Percentiles rank a stretch among this genome's conserved stretches.
Conservation (phyloP, 2,888 invertebrate species). For the Ophion ellenae region DNA sequence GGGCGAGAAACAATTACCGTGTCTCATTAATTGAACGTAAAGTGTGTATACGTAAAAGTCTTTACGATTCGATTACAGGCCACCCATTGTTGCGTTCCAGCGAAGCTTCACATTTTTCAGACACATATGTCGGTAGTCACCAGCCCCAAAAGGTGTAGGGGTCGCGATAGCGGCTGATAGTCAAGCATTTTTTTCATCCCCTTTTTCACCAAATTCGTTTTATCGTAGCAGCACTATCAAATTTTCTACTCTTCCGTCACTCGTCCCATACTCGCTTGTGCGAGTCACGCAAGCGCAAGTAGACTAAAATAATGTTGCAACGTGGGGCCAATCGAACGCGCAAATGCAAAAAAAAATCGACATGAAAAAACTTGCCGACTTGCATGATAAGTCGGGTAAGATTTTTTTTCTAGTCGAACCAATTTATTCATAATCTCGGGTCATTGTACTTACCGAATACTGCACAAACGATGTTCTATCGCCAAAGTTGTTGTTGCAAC, state of each 20-base stretch:
- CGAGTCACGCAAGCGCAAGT: background rate
- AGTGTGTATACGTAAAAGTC: too few species aligned
- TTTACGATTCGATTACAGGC: slow-evolving; percentile 53
- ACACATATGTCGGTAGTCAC: too few species aligned
- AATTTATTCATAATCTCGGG: too few species aligned
- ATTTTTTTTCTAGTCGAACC: too few species aligned
- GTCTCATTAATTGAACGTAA: too few species aligned
- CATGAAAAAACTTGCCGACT: background rate
- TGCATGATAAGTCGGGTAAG: too few species aligned
- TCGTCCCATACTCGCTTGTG: background rate
- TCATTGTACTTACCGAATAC: too few species aligned
- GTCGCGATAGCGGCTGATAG: background rate
- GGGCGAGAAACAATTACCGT: too few species aligned
- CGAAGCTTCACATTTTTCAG: slow-evolving; percentile 26
- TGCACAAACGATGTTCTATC: too few species aligned
- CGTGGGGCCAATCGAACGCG: too few species aligned
- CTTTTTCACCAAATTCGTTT: slow-evolving; percentile 48
- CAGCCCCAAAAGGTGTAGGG: background rate
- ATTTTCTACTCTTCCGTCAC: slow-evolving; percentile 50
- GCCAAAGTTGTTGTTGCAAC: too few species aligned
- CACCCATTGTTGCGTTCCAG: slow-evolving; percentile 57
- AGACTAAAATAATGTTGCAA: background rate
- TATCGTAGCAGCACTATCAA: slow-evolving; percentile 51
- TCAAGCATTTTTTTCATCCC: slow-evolving; percentile 31
- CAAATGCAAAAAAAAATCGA: background rate